Evolutionary conservation across 2,113 vertebrate genomes (phyloP), one percentile per base, ranked within the genome.

Genomic region (Entelurus aequoreus): DNA sequence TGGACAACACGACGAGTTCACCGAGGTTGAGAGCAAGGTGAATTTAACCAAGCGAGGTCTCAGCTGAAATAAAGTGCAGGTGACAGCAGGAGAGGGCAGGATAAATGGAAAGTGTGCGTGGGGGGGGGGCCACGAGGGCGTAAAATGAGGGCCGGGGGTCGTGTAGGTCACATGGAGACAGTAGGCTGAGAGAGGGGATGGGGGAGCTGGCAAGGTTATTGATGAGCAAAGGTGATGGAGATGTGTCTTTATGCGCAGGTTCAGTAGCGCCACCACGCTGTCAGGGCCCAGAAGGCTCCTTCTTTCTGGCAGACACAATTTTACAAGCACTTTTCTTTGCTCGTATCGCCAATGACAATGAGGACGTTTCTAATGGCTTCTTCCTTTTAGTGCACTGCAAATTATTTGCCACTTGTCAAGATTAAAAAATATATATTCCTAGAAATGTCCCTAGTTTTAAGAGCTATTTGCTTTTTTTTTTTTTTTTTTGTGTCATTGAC

Each of bases 1-100:
- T 81, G 75, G 80, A 86, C 84, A 88, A 84, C 83, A 88, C 71
- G 73, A 81, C 62, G 37, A 61, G 77, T 79, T 84, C 67, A 73
- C 65, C 68, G 76, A 76, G 76, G 83, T 87, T 72, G 74, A 78
- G 75, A 72, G 74, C 63, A 82, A 84, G 80, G 84, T 86, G 81
- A 89, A 87, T 79, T 79, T 72, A 82, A 84, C 82, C 55, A 75
- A 80, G 76, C 64, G 53, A 71, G 78, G 72, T 63, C 80, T 59
- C 15, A 1, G 44, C 60, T 80, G 65, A 79, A 86, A 79, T 78
- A 62, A 74, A 83, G 75, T 63, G 67, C 65, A 73, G 75, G 78
- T 76, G 83, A 88, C 81, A 87, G 78, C 65, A n/a, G 65, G 72
- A 60, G 62, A 62, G 38, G 54, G 55, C 52, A 69, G 62, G 64